These are phyloP conservation scores for Nasonovia ribisnigri DNA, from an alignment of 2,888 invertebrate genomes.

Conservation along the genomic window DNA sequence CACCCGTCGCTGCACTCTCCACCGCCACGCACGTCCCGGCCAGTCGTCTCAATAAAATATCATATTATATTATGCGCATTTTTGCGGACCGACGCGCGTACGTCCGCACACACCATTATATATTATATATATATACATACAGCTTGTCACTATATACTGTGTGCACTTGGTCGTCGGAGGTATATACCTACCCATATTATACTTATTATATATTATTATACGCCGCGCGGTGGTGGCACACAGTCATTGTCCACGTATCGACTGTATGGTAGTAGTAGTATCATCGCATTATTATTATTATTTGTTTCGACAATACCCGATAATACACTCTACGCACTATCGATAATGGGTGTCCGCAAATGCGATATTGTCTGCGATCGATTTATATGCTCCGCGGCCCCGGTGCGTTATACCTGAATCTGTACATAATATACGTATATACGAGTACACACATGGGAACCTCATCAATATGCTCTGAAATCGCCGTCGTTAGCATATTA, in stretches of 20 bases:
- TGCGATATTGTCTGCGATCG: not conserved
- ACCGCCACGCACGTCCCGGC: not conserved
- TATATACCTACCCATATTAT: not conserved
- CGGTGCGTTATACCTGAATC: not conserved
- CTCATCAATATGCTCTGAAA: slow-evolving; percentile 46
- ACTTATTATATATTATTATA: not conserved
- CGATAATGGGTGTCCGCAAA: slow-evolving; percentile 20
- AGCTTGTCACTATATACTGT: not conserved
- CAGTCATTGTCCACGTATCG: not conserved
- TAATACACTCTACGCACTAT: not conserved
- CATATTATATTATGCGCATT: not conserved
- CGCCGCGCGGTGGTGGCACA: not conserved
- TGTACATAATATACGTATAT: not conserved
- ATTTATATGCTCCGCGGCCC: not conserved
- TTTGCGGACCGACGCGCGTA: not conserved
- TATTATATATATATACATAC: not conserved
- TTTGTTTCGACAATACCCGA: not conserved
- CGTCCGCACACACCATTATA: not conserved
- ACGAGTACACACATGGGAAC: not conserved
- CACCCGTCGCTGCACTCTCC: not conserved
- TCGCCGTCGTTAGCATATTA: slow-evolving; percentile 25
- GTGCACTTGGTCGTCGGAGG: not conserved
- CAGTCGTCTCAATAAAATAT: not conserved
- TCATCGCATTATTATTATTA: not conserved
- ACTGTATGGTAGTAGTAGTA: not conserved